Conservation (phyloP, 2,888 invertebrate genomes). For the Thymelicus sylvestris region DNA sequence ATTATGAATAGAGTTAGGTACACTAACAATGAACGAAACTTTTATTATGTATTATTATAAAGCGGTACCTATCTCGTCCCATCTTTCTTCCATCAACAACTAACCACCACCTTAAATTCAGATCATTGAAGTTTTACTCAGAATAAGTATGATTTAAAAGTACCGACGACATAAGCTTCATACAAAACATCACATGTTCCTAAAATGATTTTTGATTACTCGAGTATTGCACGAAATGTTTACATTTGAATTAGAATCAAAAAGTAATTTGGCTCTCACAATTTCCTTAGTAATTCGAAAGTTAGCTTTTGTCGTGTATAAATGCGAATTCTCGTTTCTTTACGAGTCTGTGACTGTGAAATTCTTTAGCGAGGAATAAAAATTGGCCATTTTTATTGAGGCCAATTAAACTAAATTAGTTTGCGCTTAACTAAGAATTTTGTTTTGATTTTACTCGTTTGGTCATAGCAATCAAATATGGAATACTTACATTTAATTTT, state of each 20-base stretch:
- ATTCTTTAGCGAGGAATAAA: not conserved
- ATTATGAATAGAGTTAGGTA: too few relatives aligned
- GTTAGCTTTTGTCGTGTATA: not conserved
- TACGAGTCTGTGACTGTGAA: not conserved
- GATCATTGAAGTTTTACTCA: not conserved
- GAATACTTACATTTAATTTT: too few relatives aligned
- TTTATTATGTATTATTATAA: too few relatives aligned
- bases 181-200: not conserved
- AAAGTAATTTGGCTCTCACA: not conserved
- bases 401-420: too few relatives aligned
- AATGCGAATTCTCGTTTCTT: not conserved
- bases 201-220: conserved; percentile 7
- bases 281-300: not conserved
- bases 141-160: not conserved
- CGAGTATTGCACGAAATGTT: not conserved
- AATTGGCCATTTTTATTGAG: not conserved
- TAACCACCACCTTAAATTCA: not conserved
- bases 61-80: too few relatives aligned
- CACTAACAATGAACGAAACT: too few relatives aligned
- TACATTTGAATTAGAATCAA: conserved; percentile 8
- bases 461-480: too few relatives aligned
- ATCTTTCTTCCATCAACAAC: too few relatives aligned
- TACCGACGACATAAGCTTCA: not conserved
- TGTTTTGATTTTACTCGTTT: too few relatives aligned
- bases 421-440: too few relatives aligned